These are phyloP conservation scores for Sprattus sprattus DNA, from an alignment of 2,113 vertebrate species.

Conservation along the genomic window DNA sequence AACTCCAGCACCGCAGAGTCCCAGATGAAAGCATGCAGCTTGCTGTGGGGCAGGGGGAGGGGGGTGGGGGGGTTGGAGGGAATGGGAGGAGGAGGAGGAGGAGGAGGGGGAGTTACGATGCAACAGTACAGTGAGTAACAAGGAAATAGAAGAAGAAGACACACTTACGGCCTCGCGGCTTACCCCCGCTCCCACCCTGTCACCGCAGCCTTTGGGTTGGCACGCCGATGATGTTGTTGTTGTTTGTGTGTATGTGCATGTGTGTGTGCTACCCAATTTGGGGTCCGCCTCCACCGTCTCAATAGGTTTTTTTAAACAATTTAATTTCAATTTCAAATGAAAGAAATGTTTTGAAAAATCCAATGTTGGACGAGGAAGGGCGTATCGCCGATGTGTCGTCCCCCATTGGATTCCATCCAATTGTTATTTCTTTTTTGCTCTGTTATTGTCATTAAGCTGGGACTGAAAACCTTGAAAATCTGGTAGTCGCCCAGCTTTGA, in stretches of 20 bases:
- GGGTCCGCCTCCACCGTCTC: slow-evolving; percentile 57
- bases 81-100: slow-evolving; percentile 47
- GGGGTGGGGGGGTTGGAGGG: slow-evolving; percentile 49
- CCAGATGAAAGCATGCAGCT: slow-evolving; percentile 98
- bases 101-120: slow-evolving; percentile 73
- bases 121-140: slow-evolving; percentile 81
- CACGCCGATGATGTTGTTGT: slow-evolving; percentile 39
- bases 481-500: not conserved
- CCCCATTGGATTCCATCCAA: slow-evolving; percentile 70
- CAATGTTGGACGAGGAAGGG: slow-evolving; percentile 63
- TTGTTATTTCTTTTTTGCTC: slow-evolving; percentile 26
- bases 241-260: slow-evolving; percentile 62
- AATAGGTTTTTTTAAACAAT: not conserved
- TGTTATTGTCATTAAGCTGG: not conserved
- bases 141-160: slow-evolving; percentile 41
- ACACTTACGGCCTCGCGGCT: slow-evolving; percentile 62
- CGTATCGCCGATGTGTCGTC: slow-evolving; percentile 49
- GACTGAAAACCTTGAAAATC: not conserved
- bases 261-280: slow-evolving; percentile 68
- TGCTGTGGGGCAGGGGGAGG: slow-evolving; percentile 97
- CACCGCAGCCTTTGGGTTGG: slow-evolving; percentile 21
- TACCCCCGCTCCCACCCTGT: slow-evolving; percentile 48
- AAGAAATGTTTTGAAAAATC: slow-evolving; percentile 51
- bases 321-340: slow-evolving; percentile 63
- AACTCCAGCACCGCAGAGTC: slow-evolving; percentile 96